Evolutionary conservation across 2,113 vertebrate species (phyloP), one percentile per base, ranked within the genome.

Genomic region (Dunckerocampus dactyliophorus): DNA sequence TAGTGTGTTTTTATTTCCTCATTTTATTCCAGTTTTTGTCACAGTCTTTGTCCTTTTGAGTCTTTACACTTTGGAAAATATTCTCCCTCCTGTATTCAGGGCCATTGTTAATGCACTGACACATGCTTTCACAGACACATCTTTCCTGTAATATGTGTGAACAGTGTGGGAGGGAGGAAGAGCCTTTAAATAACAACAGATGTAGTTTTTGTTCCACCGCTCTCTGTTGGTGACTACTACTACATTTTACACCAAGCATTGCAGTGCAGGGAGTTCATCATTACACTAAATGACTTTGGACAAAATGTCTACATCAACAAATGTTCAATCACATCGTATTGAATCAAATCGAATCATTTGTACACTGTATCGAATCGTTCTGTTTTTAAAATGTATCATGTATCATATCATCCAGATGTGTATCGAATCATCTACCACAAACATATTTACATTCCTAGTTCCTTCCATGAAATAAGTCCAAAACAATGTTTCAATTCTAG

Each of bases 111-210:
- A 17, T 17, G 16, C 12, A 16, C 37, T 39, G 37, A 39, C 37
- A 39, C 37, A 39, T 39, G 37, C 37, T 39, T 39, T 39, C 37
- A 39, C 37, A 39, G 37, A 39, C 45, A 28, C 50, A 42, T 17
- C 13, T 46, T 60, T 43, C 42, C 11, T 22, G 39, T 51, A n/a
- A 13, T 20, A 7, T 45, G 21, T 24, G 46, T 19, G 47, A 59
- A 15, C 8, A n/a, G 59, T 46, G 47, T 60, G 15, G 20, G 50
- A 47, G 15, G 20, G 50, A 47, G 19, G 21, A 28, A 24, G 34
- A 28, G 34, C 50, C 61, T 54, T 46, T 51, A 55, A 69, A 72
- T 64, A 72, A 55, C 53, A 63, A 48, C 52, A 20, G 47, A 51
- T 62, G 9, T 60, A 22, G 50, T 74, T 65, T 39, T 11, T 11